phyloP scores from a whole-genome alignment of 1,140 invertebrate genomes.

The Drosophila kepulauana region DNA sequence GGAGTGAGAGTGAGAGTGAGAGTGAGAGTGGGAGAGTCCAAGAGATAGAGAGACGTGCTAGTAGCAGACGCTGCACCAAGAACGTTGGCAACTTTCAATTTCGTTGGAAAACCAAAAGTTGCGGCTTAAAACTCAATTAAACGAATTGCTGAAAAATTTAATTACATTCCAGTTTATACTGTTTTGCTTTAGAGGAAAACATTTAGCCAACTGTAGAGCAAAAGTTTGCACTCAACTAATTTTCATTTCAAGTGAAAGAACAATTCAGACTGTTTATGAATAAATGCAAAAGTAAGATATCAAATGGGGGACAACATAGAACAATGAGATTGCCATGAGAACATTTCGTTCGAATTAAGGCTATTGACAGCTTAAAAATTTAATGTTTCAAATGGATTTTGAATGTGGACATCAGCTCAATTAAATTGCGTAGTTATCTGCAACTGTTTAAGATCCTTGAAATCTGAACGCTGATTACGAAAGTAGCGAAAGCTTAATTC shows the following conservation, averaged over 20 bases:
- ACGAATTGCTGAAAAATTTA: constrained; percentile 77
- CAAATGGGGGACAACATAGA: neutral
- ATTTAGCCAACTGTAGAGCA: constrained; percentile 36
- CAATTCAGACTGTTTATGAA: constrained; percentile 54
- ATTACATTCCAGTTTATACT: constrained; percentile 63
- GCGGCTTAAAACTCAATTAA: constrained; percentile 81
- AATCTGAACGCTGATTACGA: no score
- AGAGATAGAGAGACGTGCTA: neutral
- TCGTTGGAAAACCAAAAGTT: constrained; percentile 53
- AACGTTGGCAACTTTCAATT: constrained; percentile 59
- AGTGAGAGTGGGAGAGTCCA: no score
- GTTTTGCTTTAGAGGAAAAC: constrained; percentile 42
- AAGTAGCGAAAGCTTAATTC: neutral
- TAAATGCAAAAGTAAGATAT: neutral
- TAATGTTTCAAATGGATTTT: no score
- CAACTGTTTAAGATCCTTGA: no score
- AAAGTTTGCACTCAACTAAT: constrained; percentile 62
- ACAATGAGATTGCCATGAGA: neutral
- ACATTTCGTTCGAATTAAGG: no score
- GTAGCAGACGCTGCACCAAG: constrained; percentile 4
- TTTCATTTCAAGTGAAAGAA: constrained; percentile 48
- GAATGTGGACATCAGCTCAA: no score
- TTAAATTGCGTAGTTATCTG: no score
- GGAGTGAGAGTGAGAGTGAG: no score
- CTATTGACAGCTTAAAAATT: no score